Evolutionary conservation across 2,797 vertebrate species (phyloP), one percentile per base, ranked within the genome.

Genomic region (Rhinoraja longicauda): DNA sequence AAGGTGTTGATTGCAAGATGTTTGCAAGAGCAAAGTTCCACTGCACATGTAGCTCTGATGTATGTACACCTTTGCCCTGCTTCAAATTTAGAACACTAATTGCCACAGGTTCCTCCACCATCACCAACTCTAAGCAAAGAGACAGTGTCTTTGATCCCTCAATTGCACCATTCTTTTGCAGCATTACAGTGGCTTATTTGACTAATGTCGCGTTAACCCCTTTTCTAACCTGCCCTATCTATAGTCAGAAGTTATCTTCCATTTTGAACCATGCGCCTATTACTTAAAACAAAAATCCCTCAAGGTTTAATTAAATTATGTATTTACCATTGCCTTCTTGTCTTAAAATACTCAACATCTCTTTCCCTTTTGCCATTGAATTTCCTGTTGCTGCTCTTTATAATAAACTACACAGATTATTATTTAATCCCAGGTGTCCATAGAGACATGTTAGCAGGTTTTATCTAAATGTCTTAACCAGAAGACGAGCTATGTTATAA

Each of bases 21-120:
- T 91, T 91, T 91, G 67, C 21, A 75, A 92, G 67, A 92, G 45
- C 90, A 91, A 91, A 5, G 39, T 91, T 75, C 84, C 67, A 92
- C 70, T 75, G 67, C 73, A 53, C 19, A 17, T 75, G 70, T 75
- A 92, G 2, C 36, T 45, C 67, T 70, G 8, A 39, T 19, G 24
- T 72, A 26, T 39, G 12, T 9, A 73, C 36, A 39, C 36, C 36
- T 4, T 32, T 4, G 12, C 39, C 36, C 10, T 36, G 10, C 32
- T 53, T 88, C 36, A 75, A 75, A 75, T 57, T 53, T 75, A 53
- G 4, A 92, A 45, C 70, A 92, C 26, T 21, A 91, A 36, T 67
- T 88, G n/a, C 59, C 59, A 32, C 17, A 17, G 8, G 7, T 26
- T 88, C 70, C 19, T 72, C 70, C 70, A 72, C 24, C 6, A 6